Base-by-base conservation (phyloP, 1,140 invertebrate genomes). In the Acromyrmex charruanus region DNA sequence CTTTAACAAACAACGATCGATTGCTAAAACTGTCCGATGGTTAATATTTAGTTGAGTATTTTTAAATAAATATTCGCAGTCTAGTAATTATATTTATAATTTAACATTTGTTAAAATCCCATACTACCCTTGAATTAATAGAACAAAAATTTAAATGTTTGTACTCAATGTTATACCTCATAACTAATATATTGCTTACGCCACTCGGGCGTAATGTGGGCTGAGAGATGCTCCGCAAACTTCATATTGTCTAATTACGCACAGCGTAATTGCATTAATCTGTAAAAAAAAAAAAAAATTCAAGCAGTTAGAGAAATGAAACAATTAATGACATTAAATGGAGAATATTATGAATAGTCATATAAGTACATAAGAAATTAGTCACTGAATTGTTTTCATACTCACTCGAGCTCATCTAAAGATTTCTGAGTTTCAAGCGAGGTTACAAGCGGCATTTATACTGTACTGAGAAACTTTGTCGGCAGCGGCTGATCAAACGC, bases 131-230 rank as follows among this genome's bases (percentile, higher is more conserved):
- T 85, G 3, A 2, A 58, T 58, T 59, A 12, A 18, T 66, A 28
- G 16, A 75, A 0, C 1, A 49, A 35, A 58, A 74, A 61, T 53
- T 66, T 79, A 53, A 59, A 35, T 77, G 5, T 31, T 74, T 77
- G 18, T 51, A 49, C 18, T 72, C 61, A 35, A 84, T n/a, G 7
- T 91, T 95, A 6, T 96, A 98, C 99, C 97, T 99, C 99, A 96
- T 99, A 99, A 93, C 98, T 98, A 90, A 99, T 99, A 93, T 99
- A 99, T 95, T 99, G 99, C 95, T 99, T 99, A 85, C 99, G 97
- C 99, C 99, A 99, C 96, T 99, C 99, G 49, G 99, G 99, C 81
- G 99, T 99, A 91, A 99, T 99, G 93, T 99, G 99, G 86, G 98
- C 98, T 88, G 97, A 97, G 79, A 99, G 96, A 96, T 99, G 98